phyloP scores from a whole-genome alignment of 2,797 vertebrate genomes.

The Syngnathus rostellatus region DNA sequence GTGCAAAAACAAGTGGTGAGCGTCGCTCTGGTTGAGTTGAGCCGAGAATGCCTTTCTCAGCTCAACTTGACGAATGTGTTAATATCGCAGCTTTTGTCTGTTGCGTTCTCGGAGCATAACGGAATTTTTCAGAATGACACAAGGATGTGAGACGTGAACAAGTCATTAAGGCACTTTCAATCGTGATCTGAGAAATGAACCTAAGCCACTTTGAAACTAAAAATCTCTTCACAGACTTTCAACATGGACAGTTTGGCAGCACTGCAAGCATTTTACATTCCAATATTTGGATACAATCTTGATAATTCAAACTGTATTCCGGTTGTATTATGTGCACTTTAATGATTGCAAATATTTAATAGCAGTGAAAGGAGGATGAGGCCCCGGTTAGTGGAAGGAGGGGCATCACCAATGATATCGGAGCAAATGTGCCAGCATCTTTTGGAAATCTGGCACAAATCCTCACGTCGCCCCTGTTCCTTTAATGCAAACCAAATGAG shows the following conservation, averaged over 20 bases:
- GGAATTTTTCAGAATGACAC: too few species aligned
- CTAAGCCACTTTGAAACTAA: too few species aligned
- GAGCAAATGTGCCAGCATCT: constrained; percentile 81
- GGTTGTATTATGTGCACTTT: constrained; percentile 65
- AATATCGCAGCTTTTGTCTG: too few species aligned
- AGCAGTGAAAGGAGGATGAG: constrained; percentile 54
- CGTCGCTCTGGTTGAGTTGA: constrained; percentile 1
- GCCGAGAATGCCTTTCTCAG: not conserved
- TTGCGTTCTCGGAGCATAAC: too few species aligned
- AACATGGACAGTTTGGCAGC: too few species aligned
- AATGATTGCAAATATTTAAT: constrained; percentile 67
- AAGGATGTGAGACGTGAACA: too few species aligned
- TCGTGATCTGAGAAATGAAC: too few species aligned
- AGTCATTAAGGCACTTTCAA: too few species aligned
- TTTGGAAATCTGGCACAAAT: constrained; percentile 97
- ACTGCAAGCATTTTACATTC: constrained; percentile 51
- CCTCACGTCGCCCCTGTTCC: constrained; percentile 96
- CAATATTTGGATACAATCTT: constrained; percentile 67
- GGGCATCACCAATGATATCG: constrained; percentile 86
- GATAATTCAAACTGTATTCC: constrained; percentile 68
- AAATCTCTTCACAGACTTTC: too few species aligned
- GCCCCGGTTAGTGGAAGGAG: constrained; percentile 29
- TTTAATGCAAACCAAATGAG: constrained; percentile 99
- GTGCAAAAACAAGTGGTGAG: constrained; percentile 15
- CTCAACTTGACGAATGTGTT: not conserved